Base-by-base conservation (phyloP, 35 echinoderm and acorn worm species). In the Ophioderma brevispina region DNA sequence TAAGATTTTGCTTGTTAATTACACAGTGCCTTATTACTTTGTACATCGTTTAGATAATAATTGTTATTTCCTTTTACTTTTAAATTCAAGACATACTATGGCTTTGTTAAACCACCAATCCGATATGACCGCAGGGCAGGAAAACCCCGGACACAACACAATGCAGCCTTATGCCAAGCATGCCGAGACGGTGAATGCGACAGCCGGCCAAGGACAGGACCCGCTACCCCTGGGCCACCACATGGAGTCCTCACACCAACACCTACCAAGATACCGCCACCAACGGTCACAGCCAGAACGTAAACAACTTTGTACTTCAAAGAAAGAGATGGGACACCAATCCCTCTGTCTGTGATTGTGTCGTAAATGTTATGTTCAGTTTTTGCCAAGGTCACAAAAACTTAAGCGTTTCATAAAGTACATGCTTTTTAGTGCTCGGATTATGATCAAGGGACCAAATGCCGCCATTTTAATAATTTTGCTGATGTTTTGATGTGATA, bases 161-260 rank as follows among this genome's bases (percentile, higher is more conserved):
- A 95, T 70, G 93, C 93, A 14, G 84, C 86, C 23, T 81, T 95
- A 36, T 98, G 96, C 59, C 96, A 98, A 36, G 96, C 96, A 17
- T 98, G 96, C 38, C 43, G 86, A 36, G 96, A 98, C 38, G 96
- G 96, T 0, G 96, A 98, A 86, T 98, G 96, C 38, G 94, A 95
- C 84, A 92, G 93, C 55, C 50, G 84, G 75, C 93, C 87, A 13
- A 75, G 93, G 15, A 87, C 80, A 19, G 79, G 76, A 30, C 42
- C 78, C 14, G 38, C 42, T 46, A 89, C 87, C 1, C 38, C 87
- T 17, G 87, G 87, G 28, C 43, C 43, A 10, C 32, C 52, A 23
- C 59, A 70, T 70, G 39, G 80, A 13, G 81, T 33, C 11, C 35
- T 35, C 15, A 59, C 78, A 18, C 75, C 85, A 34, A 55, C 14